Evolutionary conservation across 2,113 vertebrate genomes (phyloP), one percentile per base, ranked within the genome.

Genomic region (Phoxinus phoxinus): DNA sequence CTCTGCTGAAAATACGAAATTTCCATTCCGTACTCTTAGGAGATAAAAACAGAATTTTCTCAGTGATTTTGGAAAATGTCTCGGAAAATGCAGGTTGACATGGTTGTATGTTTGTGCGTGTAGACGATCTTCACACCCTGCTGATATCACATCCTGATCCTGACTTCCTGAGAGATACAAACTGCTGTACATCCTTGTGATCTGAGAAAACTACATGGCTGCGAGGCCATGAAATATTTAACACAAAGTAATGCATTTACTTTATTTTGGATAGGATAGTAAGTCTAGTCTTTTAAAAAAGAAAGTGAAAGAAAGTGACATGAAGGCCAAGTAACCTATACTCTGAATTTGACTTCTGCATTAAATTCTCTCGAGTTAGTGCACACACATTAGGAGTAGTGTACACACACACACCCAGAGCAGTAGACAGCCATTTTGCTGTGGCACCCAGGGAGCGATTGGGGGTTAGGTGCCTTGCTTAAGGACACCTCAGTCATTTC

Each of bases 81-180:
- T 69, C 23, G 2, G 7, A 61, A 79, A 58, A 81, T 76, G 3
- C 21, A 56, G 71, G 12, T 81, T 75, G 79, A 67, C 58, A 35
- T 10, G 35, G 30, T 71, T 46, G 75, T 35, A 78, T 59, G 21
- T 63, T 74, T 84, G 41, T 81, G n/a, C 2, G 4, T 84, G 25
- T 65, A 78, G 44, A 56, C 25, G 19, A 10, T 80, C 48, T 77
- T 72, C 37, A 61, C 63, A 59, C 6, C 35, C 73, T 78, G 65
- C 44, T 35, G 59, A 65, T 30, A 53, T 44, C 19, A 11, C 46
- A 72, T 87, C 59, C 12, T n/a, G 86, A 74, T 80, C n/a, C 81
- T 23, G 8, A 74, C 27, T 73, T 23, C 82, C 78, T 53, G 58
- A 30, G 61, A 69, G 59, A 65, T 53, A 23, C 48, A 25, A 58